Evolutionary conservation across 2,113 vertebrate genomes (phyloP), one percentile per base, ranked within the genome.

Genomic region (Columbina picui): DNA sequence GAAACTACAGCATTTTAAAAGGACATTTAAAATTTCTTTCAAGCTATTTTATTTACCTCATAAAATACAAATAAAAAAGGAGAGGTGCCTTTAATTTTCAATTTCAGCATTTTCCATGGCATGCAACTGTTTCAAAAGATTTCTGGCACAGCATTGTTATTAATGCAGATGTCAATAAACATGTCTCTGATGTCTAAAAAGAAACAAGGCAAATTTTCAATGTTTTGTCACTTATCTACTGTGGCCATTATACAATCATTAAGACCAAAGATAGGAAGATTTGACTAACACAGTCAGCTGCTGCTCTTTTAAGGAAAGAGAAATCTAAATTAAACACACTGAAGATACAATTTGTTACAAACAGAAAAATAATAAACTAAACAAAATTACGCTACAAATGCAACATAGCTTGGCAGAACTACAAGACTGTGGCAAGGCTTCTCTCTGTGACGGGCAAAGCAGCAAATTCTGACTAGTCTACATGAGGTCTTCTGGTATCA

Each of bases 161-260:
- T 91, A 94, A 93, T 91, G 80, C 45, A 92, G 84, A 86, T 87
- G 77, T 90, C 91, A 96, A 93, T 84, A 96, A 94, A 83, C 49
- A 85, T 19, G 38, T 82, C 61, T 64, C 43, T 69, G 43, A 75
- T 55, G 50, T 73, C 77, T 92, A 64, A 89, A 93, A 79, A 64
- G 84, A 91, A 96, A 90, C 38, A 86, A 94, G 56, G 68, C 56
- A 12, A 92, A 74, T 65, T 91, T 94, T 76, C 52, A 73, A 16
- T 80, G 85, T 86, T 96, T 94, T 88, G 63, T 83, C 79, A 93
- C 43, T 96, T 94, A 86, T 75, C 68, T 90, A 23, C 63, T 67
- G 34, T 53, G 65, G 56, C 75, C 71, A 61, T 93, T 90, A 86
- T 34, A 77, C 38, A 80, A 22, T 68, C 71, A 86, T 88, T 96